Percentiles rank a stretch among this genome's conserved stretches.
Evolutionary conservation across 2,888 invertebrate species (phyloP).

Genomic region (Blera fallax): DNA sequence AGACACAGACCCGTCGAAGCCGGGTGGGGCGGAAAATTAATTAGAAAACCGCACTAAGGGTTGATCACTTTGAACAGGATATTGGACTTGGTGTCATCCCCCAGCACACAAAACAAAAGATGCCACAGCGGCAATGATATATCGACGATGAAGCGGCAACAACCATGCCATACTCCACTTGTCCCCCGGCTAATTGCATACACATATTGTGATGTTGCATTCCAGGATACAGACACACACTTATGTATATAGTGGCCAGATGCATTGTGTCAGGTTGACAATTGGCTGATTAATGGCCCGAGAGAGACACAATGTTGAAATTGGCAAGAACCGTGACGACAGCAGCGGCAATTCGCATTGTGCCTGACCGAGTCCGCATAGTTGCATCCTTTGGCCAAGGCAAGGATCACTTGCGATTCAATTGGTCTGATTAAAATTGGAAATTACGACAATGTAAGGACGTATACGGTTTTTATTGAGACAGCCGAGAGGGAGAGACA

Average conservation of each 20-base stretch:
- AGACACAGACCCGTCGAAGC: constrained; percentile 9
- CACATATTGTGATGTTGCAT: constrained; percentile 49
- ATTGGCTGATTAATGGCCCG: constrained; percentile 76
- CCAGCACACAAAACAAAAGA: constrained; percentile 30
- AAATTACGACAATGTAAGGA: constrained; percentile 59
- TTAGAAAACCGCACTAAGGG: constrained; percentile 70
- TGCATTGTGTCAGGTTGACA: constrained; percentile 75
- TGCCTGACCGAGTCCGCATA: constrained; percentile 41
- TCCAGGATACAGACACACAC: constrained; percentile 25
- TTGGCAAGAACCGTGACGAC: constrained; percentile 42
- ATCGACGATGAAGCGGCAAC: constrained; percentile 30
- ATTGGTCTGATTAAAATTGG: constrained; percentile 74
- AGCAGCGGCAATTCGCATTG: constrained; percentile 28
- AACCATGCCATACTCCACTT: constrained; percentile 53
- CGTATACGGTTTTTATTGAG: background rate
- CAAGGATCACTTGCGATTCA: constrained; percentile 71
- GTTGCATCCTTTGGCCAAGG: constrained; percentile 57
- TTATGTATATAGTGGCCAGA: constrained; percentile 8
- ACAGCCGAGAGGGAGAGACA: background rate
- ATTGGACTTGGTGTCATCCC: constrained; percentile 63
- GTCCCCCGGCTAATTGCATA: constrained; percentile 63
- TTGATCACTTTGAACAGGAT: constrained; percentile 64
- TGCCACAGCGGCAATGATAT: constrained; percentile 58
- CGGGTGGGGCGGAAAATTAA: constrained; percentile 49
- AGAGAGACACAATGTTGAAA: constrained; percentile 59